Conservation (phyloP, 2,113 vertebrate genomes). For the Heterotis niloticus region DNA sequence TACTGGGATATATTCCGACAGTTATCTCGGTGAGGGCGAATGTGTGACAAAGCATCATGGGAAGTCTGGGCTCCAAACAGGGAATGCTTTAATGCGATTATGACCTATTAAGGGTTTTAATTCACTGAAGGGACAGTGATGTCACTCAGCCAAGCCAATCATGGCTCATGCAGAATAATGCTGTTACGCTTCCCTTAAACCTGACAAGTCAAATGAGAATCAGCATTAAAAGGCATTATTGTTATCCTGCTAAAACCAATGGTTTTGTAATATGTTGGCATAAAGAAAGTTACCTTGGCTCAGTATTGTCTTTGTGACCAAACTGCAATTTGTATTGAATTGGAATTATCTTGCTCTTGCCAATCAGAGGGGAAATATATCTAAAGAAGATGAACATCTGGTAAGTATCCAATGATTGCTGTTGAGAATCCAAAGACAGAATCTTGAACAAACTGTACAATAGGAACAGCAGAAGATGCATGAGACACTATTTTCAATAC, state of each 20-base stretch:
- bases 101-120: conserved; percentile 44
- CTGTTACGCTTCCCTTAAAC: background rate
- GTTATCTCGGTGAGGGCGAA: background rate
- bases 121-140: conserved; percentile 37
- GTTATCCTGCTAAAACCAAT: background rate
- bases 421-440: too few species aligned
- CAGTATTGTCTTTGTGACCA: too few species aligned
- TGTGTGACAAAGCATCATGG: conserved; percentile 25
- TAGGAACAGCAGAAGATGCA: background rate
- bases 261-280: too few species aligned
- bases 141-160: background rate
- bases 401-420: too few species aligned
- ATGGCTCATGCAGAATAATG: too few species aligned
- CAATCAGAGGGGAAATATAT: background rate
- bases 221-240: background rate
- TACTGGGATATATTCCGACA: background rate
- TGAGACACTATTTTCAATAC: background rate
- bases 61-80: conserved; percentile 37
- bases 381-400: background rate
- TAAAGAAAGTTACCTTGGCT: background rate
- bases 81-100: conserved; percentile 45
- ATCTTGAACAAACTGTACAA: too few species aligned
- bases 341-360: too few species aligned
- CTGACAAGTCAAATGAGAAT: background rate
- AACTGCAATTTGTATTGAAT: too few species aligned